Base-by-base conservation (phyloP, 1,140 invertebrate genomes). In the Thalassaphorura encarpata region DNA sequence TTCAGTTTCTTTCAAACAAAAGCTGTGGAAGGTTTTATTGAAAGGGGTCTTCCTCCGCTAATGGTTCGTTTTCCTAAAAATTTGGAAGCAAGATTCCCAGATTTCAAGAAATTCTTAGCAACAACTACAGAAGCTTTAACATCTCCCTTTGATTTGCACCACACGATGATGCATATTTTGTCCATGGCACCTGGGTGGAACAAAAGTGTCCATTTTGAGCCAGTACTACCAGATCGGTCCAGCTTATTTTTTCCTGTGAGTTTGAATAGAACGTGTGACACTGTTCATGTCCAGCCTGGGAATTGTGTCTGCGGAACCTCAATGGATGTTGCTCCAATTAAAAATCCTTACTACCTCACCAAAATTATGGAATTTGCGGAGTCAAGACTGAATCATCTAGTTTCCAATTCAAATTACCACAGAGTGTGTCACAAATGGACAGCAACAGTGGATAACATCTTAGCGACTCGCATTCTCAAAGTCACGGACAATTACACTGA, bases 21-120 rank as follows among this genome's bases (percentile, higher is more conserved):
- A 0, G 70, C 70, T 51, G 63, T 77, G 1, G 78, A 78, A 0
- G 72, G 74, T 57, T 60, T 77, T 8, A 77, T 80, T 63, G 77
- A 79, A 62, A 59, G 75, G 26, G 3, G 2, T 2, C 63, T 79
- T 18, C 78, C 78, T n/a, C 76, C 77, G 60, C 69, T 78, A 58
- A 74, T 70, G 52, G 47, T 79, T 6, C 67, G 70, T 16, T 57
- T 78, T 6, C 76, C 78, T 3, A 56, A 69, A 49, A 70, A 69
- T 67, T 72, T 77, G 51, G 55, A 57, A 15, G 24, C 63, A 48
- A 67, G 69, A 57, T 72, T 73, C 62, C 70, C 71, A 3, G 27
- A 64, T 4, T 45, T 72, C 16, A 52, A 52, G 24, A 39, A 64
- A 33, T 72, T 71, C 60, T 54, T 78, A 5, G 43, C 58, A 19